Percentiles rank a stretch among this genome's conserved stretches.
Conservation (phyloP, 2,888 invertebrate genomes). For the Drosophila borborema region DNA sequence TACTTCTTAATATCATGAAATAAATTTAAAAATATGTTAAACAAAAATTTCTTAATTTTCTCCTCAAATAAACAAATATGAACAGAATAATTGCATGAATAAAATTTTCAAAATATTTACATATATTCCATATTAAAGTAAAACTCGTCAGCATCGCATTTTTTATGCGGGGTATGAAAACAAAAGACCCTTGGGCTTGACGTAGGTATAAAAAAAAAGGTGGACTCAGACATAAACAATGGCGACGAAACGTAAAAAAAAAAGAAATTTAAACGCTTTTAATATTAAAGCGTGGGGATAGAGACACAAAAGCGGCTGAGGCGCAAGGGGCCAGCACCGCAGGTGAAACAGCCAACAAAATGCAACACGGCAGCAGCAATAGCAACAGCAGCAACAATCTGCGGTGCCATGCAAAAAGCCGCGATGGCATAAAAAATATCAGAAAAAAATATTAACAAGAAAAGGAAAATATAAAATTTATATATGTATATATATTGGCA, state of each 20-base stretch:
- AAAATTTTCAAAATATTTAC: background rate
- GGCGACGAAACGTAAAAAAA: conserved; percentile 66
- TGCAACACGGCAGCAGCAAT: conserved; percentile 65
- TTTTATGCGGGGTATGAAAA: conserved; percentile 28
- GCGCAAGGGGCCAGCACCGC: conserved; percentile 13
- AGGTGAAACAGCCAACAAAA: conserved; percentile 49
- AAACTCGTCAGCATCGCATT: background rate
- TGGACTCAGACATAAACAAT: conserved; percentile 52
- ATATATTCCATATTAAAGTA: background rate
- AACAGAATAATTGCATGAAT: background rate
- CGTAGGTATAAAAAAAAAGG: background rate
- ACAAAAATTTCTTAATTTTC: too few relatives aligned
- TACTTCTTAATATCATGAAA: too few relatives aligned
- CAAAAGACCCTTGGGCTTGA: conserved; percentile 19
- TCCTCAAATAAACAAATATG: background rate
- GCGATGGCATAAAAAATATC: conserved; percentile 53
- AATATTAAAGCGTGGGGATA: conserved; percentile 74
- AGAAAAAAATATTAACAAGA: conserved; percentile 23
- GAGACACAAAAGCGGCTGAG: conserved; percentile 39
- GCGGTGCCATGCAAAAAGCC: conserved; percentile 58
- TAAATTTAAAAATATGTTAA: too few relatives aligned
- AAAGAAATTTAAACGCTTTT: conserved; percentile 71
- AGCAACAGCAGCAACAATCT: conserved; percentile 42
- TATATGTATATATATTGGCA: background rate
- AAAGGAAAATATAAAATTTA: conserved; percentile 7